Base-by-base conservation (phyloP, 2,113 vertebrate genomes). In the Macquaria australasica region DNA sequence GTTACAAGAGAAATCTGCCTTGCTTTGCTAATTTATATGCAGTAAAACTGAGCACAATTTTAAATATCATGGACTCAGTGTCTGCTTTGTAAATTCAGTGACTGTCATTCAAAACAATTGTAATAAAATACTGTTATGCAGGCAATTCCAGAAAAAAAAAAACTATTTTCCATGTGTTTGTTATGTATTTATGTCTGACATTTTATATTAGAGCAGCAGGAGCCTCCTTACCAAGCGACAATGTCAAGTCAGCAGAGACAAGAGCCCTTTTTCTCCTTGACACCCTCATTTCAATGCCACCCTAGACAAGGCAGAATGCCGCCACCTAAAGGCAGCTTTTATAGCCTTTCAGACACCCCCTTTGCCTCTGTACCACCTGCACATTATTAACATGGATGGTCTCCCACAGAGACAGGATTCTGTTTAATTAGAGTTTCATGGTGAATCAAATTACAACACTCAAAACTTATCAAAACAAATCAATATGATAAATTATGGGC, bases 311-410 rank as follows among this genome's bases (percentile, higher is more conserved):
- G 95, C 91, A 96, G 93, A 95, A 90, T 95, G 90, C 86, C 91
- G 91, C 96, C 95, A 95, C 95, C 96, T 96, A 94, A 89, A 94
- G 95, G 94, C 81, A 34, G 82, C 51, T 91, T 87, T 70, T 84
- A 93, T 71, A 91, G 91, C 76, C 88, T 77, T 70, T 63, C 45
- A 66, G 53, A 71, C 66, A 85, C 82, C 70, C 64, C 51, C 15
- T 79, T 79, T 60, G 74, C 77, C 77, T 74, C 48, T 51, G 69
- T 66, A 56, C 62, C 78, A 75, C 58, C 69, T 91, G 76, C 59
- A 71, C 43, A 79, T 81, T 77, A 73, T 83, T 85, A 82, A 79
- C 78, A 82, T 3, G 39, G 78, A 83, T 34, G 20, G 43, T 79
- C 45, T 72, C 70, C 68, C 70, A 83, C 73, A 8, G 34, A 72